Evolutionary conservation across 2,113 vertebrate species (phyloP).

Genomic region (Callocephalon fimbriatum): DNA sequence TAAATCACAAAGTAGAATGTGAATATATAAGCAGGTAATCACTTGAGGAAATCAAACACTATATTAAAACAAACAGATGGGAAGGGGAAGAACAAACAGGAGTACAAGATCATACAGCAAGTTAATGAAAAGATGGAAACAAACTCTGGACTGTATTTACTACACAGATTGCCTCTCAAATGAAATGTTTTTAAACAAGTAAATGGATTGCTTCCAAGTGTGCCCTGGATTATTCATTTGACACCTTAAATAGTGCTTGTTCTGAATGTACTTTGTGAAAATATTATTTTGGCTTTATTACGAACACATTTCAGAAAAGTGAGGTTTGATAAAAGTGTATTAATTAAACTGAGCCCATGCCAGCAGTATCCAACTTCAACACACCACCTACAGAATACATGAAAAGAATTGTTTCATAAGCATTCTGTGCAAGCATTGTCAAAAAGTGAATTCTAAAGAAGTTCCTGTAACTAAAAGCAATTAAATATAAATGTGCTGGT

Average conservation of each 20-base stretch:
- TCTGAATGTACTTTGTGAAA: not conserved
- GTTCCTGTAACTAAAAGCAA: not conserved
- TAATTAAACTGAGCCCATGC: not conserved
- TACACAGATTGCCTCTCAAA: not conserved
- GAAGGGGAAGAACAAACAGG: not conserved
- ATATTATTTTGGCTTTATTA: not conserved
- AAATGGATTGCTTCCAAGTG: not conserved
- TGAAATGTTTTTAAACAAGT: not conserved
- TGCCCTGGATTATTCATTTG: not conserved
- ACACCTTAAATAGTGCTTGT: not conserved
- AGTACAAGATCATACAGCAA: not conserved
- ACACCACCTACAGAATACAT: not conserved
- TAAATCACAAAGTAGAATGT: not conserved
- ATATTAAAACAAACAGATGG: not conserved
- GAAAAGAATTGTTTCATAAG: fast-evolving
- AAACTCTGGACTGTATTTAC: not conserved
- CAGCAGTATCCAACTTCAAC: not conserved
- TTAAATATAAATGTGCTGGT: not conserved
- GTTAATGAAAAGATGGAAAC: not conserved
- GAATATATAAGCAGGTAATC: not conserved
- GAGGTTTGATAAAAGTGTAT: not conserved
- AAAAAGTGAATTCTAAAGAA: not conserved
- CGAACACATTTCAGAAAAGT: not conserved
- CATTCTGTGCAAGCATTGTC: not conserved
- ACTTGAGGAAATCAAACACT: not conserved